Conservation (phyloP, 2,113 vertebrate genomes). For the Nibea albiflora region DNA sequence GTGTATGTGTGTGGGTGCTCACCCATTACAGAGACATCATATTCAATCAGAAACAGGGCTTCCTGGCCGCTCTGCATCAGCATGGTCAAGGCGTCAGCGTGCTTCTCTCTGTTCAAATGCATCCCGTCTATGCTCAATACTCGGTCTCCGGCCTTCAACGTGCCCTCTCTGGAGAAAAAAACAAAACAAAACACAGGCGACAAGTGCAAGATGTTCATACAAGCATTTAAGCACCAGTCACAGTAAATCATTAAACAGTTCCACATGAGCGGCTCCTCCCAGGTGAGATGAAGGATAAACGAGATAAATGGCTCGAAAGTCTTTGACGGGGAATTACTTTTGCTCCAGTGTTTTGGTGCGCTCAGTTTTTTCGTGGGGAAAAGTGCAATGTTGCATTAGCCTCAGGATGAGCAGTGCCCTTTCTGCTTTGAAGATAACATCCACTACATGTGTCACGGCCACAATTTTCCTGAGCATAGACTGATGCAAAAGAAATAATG, state of each 20-base stretch:
- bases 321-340: conserved; percentile 66
- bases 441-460: conserved; percentile 48
- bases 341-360: conserved; percentile 55
- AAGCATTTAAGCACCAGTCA: conserved; percentile 51
- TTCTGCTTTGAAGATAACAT: conserved; percentile 65
- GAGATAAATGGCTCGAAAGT: conserved; percentile 52
- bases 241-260: conserved; percentile 62
- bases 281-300: conserved; percentile 73
- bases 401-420: conserved; percentile 67
- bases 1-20: conserved; percentile 77
- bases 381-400: conserved; percentile 64
- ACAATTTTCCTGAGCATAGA: conserved; percentile 34
- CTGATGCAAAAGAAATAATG: conserved; percentile 12
- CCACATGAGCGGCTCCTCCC: conserved; percentile 64
- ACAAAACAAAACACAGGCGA: conserved; percentile 4
- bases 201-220: conserved; percentile 26
- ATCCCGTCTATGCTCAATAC: conserved; percentile 93
- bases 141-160: conserved; percentile 93
- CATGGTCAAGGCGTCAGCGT: conserved; percentile 89
- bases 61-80: conserved; percentile 94
- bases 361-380: conserved; percentile 27
- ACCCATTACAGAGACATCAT: conserved; percentile 96
- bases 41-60: conserved; percentile 96
- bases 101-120: conserved; percentile 91
- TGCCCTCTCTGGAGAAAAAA: conserved; percentile 88